These are phyloP conservation scores for Lysandra coridon DNA, from an alignment of 2,888 invertebrate species.

Conservation along the genomic window DNA sequence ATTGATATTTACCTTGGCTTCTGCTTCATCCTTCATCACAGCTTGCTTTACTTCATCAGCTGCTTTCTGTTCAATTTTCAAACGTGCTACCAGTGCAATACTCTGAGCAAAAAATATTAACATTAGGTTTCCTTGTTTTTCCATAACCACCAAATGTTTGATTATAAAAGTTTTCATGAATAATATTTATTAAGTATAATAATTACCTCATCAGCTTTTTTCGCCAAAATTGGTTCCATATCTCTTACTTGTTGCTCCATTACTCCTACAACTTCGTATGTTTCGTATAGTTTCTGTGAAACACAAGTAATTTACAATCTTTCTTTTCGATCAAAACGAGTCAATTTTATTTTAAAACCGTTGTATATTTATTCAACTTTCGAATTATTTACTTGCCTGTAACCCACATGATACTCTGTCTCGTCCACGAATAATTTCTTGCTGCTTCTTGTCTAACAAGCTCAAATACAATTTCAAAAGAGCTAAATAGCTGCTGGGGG, in stretches of 20 bases:
- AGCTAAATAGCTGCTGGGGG: constrained; percentile 94
- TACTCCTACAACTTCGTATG: constrained; percentile 88
- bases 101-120: constrained; percentile 59
- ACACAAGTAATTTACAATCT: not conserved
- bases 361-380: not conserved
- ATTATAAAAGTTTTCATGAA: not conserved
- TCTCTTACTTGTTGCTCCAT: constrained; percentile 92
- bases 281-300: constrained; percentile 87
- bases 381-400: constrained; percentile 54
- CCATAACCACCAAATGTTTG: not conserved
- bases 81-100: constrained; percentile 85
- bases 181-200: not conserved
- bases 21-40: constrained; percentile 91
- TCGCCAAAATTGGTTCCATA: constrained; percentile 89
- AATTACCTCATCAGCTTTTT: constrained; percentile 84
- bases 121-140: not conserved
- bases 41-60: constrained; percentile 90
- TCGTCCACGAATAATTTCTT: constrained; percentile 83
- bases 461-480: constrained; percentile 88
- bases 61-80: constrained; percentile 89
- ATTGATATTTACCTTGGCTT: constrained; percentile 84
- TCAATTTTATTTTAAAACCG: not conserved
- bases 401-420: constrained; percentile 88
- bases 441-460: constrained; percentile 85
- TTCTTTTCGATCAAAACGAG: no score